Base-by-base conservation (phyloP, 2,888 invertebrate genomes). In the Xestia rhomboidea region DNA sequence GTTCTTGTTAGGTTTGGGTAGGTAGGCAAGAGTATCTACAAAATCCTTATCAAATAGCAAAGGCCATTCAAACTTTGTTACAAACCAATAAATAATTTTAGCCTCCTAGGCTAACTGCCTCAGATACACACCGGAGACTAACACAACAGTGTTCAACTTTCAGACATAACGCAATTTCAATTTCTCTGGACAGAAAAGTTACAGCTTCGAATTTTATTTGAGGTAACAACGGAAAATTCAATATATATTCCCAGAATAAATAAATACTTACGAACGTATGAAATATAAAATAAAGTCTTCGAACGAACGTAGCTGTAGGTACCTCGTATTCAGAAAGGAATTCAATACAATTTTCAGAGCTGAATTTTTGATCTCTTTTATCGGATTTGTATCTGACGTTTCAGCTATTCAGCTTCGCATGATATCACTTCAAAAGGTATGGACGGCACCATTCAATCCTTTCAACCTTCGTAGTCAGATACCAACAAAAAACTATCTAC, bases 361-460 rank as follows among this genome's bases (percentile, higher is more conserved):
- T 68, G 73, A 78, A 80, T 80, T 80, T 73, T 82, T 79, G 76
- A 79, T 79, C 77, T 44, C 69, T 30, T 79, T 41, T 75, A 69
- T 84, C 60, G 76, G 72, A 82, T 79, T 75, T 72, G 68, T 78
- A 64, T 73, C 27, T 63, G n/a, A 7, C 80, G 30, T 80, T 66
- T 44, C 57, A 77, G 74, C 34, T 49, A 66, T 81, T 81, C 60
- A 73, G 67, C 60, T 60, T 57, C 54, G 68, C 38, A 80, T 80
- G 44, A 68, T 81, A 80, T 63, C 67, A 38, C 34, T 62, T 81
- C 62, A 70, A 80, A 70, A 76, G 69, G 68, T 66, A 68, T 44
- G 75, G 74, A 69, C 44, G 44, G 57, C 27, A 66, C 66, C 41
- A 62, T 76, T 80, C 24, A 60, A 62, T 60, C 46, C 66, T 70